Evolutionary conservation across 2,113 vertebrate genomes (phyloP).

Genomic region (Anolis sagrei): DNA sequence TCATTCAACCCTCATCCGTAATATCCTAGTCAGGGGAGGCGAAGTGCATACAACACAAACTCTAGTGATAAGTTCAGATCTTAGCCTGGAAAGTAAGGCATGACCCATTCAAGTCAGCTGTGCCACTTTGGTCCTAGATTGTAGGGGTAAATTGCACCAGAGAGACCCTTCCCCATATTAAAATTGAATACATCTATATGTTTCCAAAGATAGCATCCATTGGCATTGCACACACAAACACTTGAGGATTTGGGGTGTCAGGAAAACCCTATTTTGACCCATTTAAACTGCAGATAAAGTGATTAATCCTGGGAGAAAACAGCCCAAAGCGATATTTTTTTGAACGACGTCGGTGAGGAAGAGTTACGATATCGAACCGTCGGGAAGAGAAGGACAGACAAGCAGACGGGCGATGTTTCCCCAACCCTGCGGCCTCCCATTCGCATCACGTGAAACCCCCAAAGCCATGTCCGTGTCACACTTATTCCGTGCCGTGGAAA

Average conservation of each 20-base stretch:
- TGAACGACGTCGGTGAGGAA: not conserved
- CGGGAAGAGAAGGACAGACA: not conserved
- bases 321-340: not conserved
- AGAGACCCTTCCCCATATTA: accelerated
- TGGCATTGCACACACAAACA: not conserved
- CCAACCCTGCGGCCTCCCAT: not conserved
- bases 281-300: not conserved
- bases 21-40: not conserved
- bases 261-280: not conserved
- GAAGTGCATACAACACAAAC: not conserved
- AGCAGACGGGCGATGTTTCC: not conserved
- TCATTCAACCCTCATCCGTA: no score
- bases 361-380: no score
- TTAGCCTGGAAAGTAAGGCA: not conserved
- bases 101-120: not conserved
- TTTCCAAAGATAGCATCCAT: no score
- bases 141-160: no score
- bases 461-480: no score
- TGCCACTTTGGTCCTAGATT: no score
- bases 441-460: no score
- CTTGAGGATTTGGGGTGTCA: not conserved
- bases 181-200: not conserved
- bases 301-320: no score
- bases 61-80: no score
- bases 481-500: not conserved